Conservation (phyloP, 1,140 invertebrate genomes). For the Macrobrachium nipponense region DNA sequence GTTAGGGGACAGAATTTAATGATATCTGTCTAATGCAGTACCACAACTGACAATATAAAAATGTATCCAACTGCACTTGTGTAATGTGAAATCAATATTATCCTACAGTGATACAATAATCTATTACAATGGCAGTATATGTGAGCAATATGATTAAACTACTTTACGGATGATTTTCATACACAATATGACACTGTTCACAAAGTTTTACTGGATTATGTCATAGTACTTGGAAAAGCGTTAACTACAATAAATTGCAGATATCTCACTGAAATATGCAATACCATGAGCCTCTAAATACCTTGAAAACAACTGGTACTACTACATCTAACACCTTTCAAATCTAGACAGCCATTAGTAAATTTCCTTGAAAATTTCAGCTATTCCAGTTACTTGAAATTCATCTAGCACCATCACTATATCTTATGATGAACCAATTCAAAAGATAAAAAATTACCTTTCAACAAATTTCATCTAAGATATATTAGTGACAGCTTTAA, state of each 20-base stretch:
- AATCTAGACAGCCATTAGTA: constrained; percentile 34
- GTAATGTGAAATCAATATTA: not conserved
- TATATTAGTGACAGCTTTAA: constrained; percentile 8
- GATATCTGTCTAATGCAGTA: not conserved
- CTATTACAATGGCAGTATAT: too few species aligned
- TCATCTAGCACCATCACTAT: constrained; percentile 22
- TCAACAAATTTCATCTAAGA: too few species aligned
- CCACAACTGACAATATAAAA: not conserved
- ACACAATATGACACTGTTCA: not conserved
- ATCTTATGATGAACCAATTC: not conserved
- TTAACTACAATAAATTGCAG: not conserved
- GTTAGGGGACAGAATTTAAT: not conserved
- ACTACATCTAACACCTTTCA: constrained; percentile 38
- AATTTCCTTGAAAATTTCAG: constrained; percentile 18
- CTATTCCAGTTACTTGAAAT: not conserved
- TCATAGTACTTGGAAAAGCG: too few species aligned
- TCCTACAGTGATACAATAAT: too few species aligned
- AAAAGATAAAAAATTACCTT: not conserved
- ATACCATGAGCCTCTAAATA: not conserved
- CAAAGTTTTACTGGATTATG: not conserved
- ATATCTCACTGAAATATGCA: not conserved
- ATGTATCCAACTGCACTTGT: not conserved
- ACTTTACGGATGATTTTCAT: not conserved
- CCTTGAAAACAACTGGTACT: constrained; percentile 9
- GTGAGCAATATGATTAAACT: not conserved